A percentile compares a stretch with the other conserved stretches of the same genome.
Conservation (phyloP, 2,113 vertebrate species). For the Cyprinus carpio region DNA sequence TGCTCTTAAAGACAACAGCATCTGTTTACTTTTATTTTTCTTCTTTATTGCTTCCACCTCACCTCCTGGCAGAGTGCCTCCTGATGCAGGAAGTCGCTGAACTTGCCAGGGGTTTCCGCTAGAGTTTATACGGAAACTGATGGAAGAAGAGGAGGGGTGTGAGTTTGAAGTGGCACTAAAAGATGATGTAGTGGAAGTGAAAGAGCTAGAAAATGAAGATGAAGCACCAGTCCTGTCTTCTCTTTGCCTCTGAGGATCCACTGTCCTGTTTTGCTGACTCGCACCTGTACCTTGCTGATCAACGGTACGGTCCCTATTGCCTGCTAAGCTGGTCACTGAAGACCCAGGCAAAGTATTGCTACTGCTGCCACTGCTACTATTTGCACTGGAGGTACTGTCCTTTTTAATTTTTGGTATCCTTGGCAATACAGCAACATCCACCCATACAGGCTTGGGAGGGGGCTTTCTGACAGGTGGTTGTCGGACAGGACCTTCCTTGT, state of each 20-base stretch:
- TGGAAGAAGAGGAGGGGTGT: conserved; percentile 63
- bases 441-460: conserved; percentile 75
- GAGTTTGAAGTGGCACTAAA: conserved; percentile 40
- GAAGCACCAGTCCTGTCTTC: conserved; percentile 59
- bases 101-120: conserved; percentile 84
- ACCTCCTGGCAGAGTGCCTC: conserved; percentile 66
- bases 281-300: conserved; percentile 60
- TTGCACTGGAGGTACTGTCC: conserved; percentile 59
- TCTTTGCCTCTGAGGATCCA: conserved; percentile 65
- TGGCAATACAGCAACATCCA: conserved; percentile 86
- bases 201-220: conserved; percentile 67
- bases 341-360: conserved; percentile 72
- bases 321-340: conserved; percentile 82
- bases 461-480: conserved; percentile 62
- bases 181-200: conserved; percentile 57
- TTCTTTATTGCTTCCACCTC: conserved; percentile 75
- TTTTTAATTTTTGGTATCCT: conserved; percentile 93
- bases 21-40: conserved; percentile 64
- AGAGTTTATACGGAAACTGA: conserved; percentile 90
- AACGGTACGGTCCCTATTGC: conserved; percentile 73
- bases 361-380: conserved; percentile 48
- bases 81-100: conserved; percentile 72
- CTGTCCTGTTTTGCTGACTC: conserved; percentile 59
- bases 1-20: conserved; percentile 58
- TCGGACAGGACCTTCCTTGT: conserved; percentile 45